Evolutionary conservation across 1,140 invertebrate genomes (phyloP), one percentile per base, ranked within the genome.

Genomic region (Lordiphosa collinella): DNA sequence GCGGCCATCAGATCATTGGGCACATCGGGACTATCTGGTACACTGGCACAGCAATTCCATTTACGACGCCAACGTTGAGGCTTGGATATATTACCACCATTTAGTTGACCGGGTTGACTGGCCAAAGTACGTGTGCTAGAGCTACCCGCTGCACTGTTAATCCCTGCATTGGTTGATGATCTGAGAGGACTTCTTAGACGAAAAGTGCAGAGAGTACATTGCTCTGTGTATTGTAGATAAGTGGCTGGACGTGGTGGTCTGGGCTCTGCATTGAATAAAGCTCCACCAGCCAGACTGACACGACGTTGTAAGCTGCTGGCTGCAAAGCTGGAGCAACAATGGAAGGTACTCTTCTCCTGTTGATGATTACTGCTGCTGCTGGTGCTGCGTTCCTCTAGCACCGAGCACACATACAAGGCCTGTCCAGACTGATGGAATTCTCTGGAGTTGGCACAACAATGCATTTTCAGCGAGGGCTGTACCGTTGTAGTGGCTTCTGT

Each of bases 31-130:
- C 91, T 91, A 50, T 92, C 91, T 0, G 91, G 91, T 2, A 91
- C 90, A 10, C 88, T 89, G 25, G 90, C 89, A 44, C 91, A 92
- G 59, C 91, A 92, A 55, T 91, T 92, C 91, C 91, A 92, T 89
- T 90, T 90, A 47, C 89, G 72, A 1, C 87, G 76, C 89, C 89
- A 89, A 16, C 89, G 73, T 52, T 90, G 89, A 43, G 89, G 86
- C 51, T 90, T 89, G 3, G 86, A 88, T 25, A 89, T 89, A 4
- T 74, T 87, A 5, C 71, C 70, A 3, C 65, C 72, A n/a, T n/a
- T n/a, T n/a, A n/a, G n/a, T 50, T 13, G 61, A 0, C 61, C 65
- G 0, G 76, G 68, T 14, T 80, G 75, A 8, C 71, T 82, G 29
- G 76, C 65, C 32, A 82, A 10, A 0, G 78, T 82, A 3, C 76